Evolutionary conservation across 37 sponge, comb jelly and placozoan genomes (phyloP), one percentile per base, ranked within the genome.

Genomic region (Haliclona indistincta): DNA sequence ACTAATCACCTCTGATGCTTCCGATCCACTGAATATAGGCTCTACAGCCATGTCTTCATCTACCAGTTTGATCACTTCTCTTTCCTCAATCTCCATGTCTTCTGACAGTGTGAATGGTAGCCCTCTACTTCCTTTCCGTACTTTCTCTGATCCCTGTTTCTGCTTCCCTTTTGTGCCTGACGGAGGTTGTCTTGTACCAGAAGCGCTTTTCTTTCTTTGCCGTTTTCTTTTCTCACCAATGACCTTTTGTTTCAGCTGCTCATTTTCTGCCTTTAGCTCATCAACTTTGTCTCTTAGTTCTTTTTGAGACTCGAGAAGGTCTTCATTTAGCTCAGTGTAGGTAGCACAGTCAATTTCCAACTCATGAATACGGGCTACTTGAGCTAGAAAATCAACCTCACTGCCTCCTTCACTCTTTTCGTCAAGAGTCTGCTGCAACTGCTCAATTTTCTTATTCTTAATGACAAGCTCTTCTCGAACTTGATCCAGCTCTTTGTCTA

Each of bases 171-270:
- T n/a, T 45, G 49, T 69, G 49, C 49, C 13, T 47, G 49, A 47
- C 13, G 5, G 7, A 36, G 13, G 23, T 74, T 40, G 28, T 42
- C 43, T 56, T 40, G 38, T 72, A 38, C 56, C 33, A 11, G 58
- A 38, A 25, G 35, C 26, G 44, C 44, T 63, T 36, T 44, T 78
- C 36, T 40, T 8, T 43, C 67, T 64, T 44, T 74, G 83, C 37
- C 66, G 25, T 43, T 10, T 4, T 55, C 83, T 22, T 49, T 73
- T 64, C 37, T 74, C 54, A 20, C 44, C 38, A 36, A 74, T 3
- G 40, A 73, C 52, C 53, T 82, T 82, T 37, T 74, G 74, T 39
- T 74, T 82, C 61, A 82, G 40, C 36, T 51, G 49, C 38, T 82
- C 83, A 67, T 72, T 63, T 38, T 82, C 83, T 54, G 74, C 56